These are phyloP conservation scores for Labeo rohita DNA, from an alignment of 2,113 vertebrate species.

Conservation along the genomic window DNA sequence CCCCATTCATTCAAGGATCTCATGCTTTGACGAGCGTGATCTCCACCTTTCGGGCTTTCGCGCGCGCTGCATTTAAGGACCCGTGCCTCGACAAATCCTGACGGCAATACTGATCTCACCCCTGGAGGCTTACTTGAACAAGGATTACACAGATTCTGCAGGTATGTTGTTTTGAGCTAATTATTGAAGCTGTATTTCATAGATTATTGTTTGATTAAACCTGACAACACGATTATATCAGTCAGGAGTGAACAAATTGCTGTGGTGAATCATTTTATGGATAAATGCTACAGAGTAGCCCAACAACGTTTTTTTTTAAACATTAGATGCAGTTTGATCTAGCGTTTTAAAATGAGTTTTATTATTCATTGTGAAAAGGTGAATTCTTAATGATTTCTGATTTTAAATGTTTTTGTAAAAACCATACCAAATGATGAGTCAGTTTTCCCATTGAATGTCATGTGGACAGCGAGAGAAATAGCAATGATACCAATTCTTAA, in stretches of 20 bases:
- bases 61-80: conserved; percentile 40
- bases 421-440: neutral
- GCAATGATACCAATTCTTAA: neutral
- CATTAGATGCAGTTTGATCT: too few relatives aligned
- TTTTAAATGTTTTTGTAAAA: neutral
- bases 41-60: conserved; percentile 13
- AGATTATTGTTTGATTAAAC: neutral
- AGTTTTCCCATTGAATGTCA: neutral
- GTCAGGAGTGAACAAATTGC: neutral
- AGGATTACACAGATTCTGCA: conserved; percentile 51
- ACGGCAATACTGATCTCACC: conserved; percentile 29
- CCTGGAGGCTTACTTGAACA: conserved; percentile 50
- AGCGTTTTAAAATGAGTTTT: too few relatives aligned
- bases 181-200: too few relatives aligned
- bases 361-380: too few relatives aligned
- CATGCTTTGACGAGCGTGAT: conserved; percentile 33
- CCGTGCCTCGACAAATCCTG: conserved; percentile 13
- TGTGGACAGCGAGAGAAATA: neutral
- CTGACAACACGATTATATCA: neutral
- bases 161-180: conserved; percentile 48
- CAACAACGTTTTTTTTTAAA: too few relatives aligned
- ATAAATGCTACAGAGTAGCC: too few relatives aligned
- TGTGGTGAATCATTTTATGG: neutral
- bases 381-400: too few relatives aligned
- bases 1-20: conserved; percentile 60